Conservation (phyloP, 2,113 vertebrate genomes). For the Cephalopholis sonnerati region DNA sequence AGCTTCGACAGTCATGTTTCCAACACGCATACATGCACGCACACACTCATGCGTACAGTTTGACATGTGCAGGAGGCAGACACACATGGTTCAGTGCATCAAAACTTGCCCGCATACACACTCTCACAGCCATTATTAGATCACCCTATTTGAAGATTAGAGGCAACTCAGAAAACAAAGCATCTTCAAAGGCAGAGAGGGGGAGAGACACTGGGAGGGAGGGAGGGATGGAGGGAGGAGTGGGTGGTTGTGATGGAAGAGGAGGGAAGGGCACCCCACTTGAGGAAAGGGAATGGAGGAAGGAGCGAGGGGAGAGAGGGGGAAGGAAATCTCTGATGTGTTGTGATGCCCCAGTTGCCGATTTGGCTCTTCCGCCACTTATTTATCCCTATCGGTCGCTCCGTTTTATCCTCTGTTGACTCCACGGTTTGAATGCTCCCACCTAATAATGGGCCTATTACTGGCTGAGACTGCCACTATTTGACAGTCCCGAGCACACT, state of each 20-base stretch:
- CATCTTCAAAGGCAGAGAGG: slow-evolving; percentile 75
- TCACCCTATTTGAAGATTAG: slow-evolving; percentile 76
- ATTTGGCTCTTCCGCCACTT: slow-evolving; percentile 77
- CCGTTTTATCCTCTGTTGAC: slow-evolving; percentile 63
- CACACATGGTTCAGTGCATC: slow-evolving; percentile 38
- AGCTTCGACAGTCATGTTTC: slow-evolving; percentile 55
- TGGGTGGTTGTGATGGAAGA: slow-evolving; percentile 23
- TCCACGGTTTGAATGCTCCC: slow-evolving; percentile 41
- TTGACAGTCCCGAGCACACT: slow-evolving; percentile 66
- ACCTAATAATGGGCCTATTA: slow-evolving; percentile 78
- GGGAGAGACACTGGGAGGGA: slow-evolving; percentile 19
- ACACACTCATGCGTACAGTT: neutral
- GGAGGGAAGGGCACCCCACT: slow-evolving; percentile 50
- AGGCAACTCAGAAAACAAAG: slow-evolving; percentile 76
- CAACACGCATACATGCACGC: slow-evolving; percentile 13
- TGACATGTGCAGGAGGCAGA: slow-evolving; percentile 54
- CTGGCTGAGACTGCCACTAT: slow-evolving; percentile 58
- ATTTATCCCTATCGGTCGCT: slow-evolving; percentile 73
- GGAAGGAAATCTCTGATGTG: slow-evolving; percentile 42
- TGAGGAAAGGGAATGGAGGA: slow-evolving; percentile 40
- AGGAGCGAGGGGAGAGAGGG: neutral
- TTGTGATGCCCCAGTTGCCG: slow-evolving; percentile 80
- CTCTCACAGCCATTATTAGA: slow-evolving; percentile 68
- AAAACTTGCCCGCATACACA: slow-evolving; percentile 28
- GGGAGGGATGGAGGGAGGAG: slow-evolving; percentile 4